phyloP scores from a whole-genome alignment of 2,888 invertebrate genomes.

The Quadroppia sp. region DNA sequence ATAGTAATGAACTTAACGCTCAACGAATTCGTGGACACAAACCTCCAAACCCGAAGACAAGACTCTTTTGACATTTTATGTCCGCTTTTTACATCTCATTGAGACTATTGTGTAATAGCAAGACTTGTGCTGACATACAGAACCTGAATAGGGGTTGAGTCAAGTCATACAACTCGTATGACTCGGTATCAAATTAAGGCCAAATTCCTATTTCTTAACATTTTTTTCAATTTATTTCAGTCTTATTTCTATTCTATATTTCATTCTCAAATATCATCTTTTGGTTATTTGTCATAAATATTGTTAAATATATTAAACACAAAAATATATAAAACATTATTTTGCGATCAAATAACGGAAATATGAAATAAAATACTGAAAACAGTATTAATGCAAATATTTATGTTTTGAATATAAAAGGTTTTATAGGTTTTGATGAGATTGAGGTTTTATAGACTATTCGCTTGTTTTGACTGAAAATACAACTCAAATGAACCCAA shows the following conservation, averaged over 20 bases:
- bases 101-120: not conserved
- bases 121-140: not conserved
- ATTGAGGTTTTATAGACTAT: too few relatives aligned
- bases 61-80: conserved; percentile 26
- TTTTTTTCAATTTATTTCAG: too few relatives aligned
- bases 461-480: too few relatives aligned
- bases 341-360: not conserved
- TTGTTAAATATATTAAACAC: not conserved
- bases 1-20: conserved; percentile 28
- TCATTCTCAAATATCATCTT: too few relatives aligned
- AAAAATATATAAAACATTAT: not conserved
- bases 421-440: too few relatives aligned
- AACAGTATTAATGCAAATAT: not conserved
- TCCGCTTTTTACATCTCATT: conserved; percentile 5
- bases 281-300: too few relatives aligned
- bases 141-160: not conserved
- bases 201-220: conserved; percentile 9
- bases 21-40: conserved; percentile 5
- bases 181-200: conserved; percentile 4
- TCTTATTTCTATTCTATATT: too few relatives aligned
- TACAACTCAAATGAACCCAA: too few relatives aligned
- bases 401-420: not conserved
- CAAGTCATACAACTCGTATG: not conserved
- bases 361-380: not conserved
- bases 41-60: not conserved